phyloP scores from a whole-genome alignment of 2,797 vertebrate species.

The Natrix natrix region DNA sequence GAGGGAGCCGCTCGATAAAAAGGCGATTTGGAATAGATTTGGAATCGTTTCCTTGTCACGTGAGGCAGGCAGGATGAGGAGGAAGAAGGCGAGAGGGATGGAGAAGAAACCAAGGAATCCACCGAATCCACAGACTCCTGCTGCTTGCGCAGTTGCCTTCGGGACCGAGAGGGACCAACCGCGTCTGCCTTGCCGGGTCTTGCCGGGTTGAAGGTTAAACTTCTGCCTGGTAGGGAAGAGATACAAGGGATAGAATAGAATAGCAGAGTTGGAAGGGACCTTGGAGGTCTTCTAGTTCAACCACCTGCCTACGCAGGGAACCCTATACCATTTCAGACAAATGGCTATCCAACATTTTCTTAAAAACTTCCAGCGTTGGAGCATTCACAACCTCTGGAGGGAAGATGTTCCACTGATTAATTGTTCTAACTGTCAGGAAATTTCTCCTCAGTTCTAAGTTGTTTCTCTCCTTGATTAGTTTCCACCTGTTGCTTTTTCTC shows the following conservation, averaged over 20 bases:
- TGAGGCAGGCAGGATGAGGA: conserved; percentile 82
- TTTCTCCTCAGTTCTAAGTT: no score
- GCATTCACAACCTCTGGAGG: no score
- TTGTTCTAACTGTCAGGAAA: no score
- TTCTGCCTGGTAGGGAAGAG: conserved; percentile 76
- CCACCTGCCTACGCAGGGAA: no score
- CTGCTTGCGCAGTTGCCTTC: conserved; percentile 74
- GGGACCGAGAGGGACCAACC: conserved; percentile 61
- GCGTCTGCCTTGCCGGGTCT: conserved; percentile 76
- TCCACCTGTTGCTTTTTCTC: no score
- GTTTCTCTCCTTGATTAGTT: no score
- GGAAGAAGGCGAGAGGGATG: conserved; percentile 73
- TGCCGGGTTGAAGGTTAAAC: conserved; percentile 67
- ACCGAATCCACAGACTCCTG: conserved; percentile 75
- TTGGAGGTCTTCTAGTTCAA: no score
- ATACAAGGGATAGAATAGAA: background rate
- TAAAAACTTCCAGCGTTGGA: no score
- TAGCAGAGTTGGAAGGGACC: no score
- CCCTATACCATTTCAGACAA: no score
- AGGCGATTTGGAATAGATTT: conserved; percentile 86
- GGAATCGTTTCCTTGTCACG: conserved; percentile 80
- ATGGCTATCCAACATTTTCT: no score
- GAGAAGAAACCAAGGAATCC: conserved; percentile 75
- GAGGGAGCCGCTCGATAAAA: conserved; percentile 79
- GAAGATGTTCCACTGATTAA: no score